These are phyloP conservation scores for Hesperophylax magnus DNA, from an alignment of 1,140 invertebrate genomes.

Conservation along the genomic window DNA sequence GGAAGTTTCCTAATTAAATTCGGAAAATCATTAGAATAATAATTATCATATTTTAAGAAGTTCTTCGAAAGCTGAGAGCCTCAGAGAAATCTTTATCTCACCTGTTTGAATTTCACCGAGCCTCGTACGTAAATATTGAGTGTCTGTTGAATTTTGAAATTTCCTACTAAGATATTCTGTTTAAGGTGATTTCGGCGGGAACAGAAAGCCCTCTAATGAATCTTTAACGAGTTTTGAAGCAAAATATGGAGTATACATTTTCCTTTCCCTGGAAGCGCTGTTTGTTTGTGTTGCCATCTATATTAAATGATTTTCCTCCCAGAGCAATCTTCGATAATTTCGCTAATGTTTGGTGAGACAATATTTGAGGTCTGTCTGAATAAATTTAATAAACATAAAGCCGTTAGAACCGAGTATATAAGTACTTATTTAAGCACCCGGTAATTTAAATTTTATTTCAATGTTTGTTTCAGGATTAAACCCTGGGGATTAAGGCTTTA, in stretches of 20 bases:
- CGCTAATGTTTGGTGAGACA: conserved; percentile 39
- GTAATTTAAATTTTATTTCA: neutral
- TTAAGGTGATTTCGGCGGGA: conserved; percentile 17
- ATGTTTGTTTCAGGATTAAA: neutral
- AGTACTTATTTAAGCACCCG: neutral
- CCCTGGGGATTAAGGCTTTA: too few species aligned
- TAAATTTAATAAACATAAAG: conserved; percentile 50
- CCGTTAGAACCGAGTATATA: neutral
- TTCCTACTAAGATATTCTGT: conserved; percentile 33
- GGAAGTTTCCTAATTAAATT: too few species aligned
- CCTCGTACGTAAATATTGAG: neutral
- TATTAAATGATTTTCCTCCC: conserved; percentile 39
- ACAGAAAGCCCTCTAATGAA: conserved; percentile 24
- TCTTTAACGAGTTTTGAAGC: conserved; percentile 40
- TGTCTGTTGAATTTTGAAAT: neutral
- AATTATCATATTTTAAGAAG: too few species aligned
- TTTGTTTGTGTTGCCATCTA: conserved; percentile 41
- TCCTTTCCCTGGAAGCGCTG: conserved; percentile 15
- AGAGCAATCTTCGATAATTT: conserved; percentile 29
- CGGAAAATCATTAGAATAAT: too few species aligned
- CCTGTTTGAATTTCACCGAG: neutral
- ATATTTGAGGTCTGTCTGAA: conserved; percentile 50
- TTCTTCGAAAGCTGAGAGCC: too few species aligned
- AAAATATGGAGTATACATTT: conserved; percentile 37
- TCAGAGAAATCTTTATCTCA: neutral